Evolutionary conservation across 2,888 invertebrate genomes (phyloP).

Genomic region (Buathra laborator): DNA sequence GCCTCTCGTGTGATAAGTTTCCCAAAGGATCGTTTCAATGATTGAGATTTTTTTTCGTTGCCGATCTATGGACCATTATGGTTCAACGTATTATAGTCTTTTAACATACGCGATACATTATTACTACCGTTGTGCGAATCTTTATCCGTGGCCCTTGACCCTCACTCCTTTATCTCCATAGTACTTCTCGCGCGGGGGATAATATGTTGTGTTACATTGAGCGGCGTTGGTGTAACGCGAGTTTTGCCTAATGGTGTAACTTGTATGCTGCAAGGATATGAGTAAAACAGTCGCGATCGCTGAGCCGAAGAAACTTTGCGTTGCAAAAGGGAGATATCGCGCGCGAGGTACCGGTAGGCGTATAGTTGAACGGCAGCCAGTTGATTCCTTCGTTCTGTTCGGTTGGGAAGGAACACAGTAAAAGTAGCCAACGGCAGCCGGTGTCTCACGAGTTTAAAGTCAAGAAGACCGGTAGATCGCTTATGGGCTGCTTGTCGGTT

Average conservation of each 20-base stretch:
- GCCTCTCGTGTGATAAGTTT: conserved; percentile 11
- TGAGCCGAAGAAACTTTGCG: background rate
- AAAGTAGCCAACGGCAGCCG: conserved; percentile 48
- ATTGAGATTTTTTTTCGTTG: conserved; percentile 61
- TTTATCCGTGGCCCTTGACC: conserved; percentile 62
- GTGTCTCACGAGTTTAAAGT: conserved; percentile 41
- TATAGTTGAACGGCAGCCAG: conserved; percentile 53
- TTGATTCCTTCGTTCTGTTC: conserved; percentile 55
- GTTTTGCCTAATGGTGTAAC: conserved; percentile 64
- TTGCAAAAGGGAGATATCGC: conserved; percentile 33
- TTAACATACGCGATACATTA: conserved; percentile 53
- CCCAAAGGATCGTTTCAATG: conserved; percentile 63
- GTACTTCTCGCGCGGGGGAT: conserved; percentile 29
- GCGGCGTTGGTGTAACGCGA: conserved; percentile 48
- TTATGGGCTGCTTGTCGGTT: conserved; percentile 78
- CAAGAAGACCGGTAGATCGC: conserved; percentile 74
- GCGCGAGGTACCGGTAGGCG: conserved; percentile 55
- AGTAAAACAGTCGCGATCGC: conserved; percentile 61
- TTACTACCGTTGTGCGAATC: conserved; percentile 51
- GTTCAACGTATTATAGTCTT: conserved; percentile 18
- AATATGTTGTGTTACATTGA: conserved; percentile 28
- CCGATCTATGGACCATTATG: conserved; percentile 42
- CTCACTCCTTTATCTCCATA: conserved; percentile 61
- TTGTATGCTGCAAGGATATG: conserved; percentile 46
- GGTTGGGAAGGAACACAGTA: conserved; percentile 38